Percentiles rank a stretch among this genome's conserved stretches.
phyloP scores from a whole-genome alignment of 2,113 vertebrate species.

The Vanacampus margaritifer region DNA sequence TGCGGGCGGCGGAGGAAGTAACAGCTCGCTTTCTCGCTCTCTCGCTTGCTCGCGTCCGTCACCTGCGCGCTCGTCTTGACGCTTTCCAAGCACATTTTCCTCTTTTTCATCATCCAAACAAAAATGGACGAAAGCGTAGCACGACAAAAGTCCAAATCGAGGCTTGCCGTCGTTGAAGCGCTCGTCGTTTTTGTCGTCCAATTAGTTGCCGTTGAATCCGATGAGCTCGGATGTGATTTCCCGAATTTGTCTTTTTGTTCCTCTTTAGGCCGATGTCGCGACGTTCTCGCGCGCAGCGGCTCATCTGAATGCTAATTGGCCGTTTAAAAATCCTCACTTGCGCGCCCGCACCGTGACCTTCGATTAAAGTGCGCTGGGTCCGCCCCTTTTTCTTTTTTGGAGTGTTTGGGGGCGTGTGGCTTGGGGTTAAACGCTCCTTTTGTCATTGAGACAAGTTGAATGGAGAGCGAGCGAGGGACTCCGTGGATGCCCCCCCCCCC shows the following conservation, averaged over 20 bases:
- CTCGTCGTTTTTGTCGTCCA: no score
- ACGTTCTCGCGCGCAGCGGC: not conserved
- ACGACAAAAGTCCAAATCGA: no score
- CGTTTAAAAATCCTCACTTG: not conserved
- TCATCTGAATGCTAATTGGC: constrained; percentile 1
- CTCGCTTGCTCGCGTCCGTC: constrained; percentile 67
- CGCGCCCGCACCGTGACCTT: not conserved
- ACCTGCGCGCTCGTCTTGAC: constrained; percentile 65
- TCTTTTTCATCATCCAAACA: no score
- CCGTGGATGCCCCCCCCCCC: no score
- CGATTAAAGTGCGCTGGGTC: not conserved
- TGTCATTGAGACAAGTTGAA: not conserved
- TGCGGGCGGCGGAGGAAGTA: no score
- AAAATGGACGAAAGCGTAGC: no score
- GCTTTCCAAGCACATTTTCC: not conserved
- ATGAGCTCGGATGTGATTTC: no score
- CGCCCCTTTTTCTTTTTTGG: not conserved
- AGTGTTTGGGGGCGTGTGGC: not conserved
- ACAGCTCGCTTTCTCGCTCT: no score
- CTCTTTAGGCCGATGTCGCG: no score
- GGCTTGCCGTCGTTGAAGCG: no score
- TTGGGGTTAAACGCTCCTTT: not conserved
- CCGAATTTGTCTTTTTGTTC: no score
- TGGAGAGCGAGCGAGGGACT: constrained; percentile 41
- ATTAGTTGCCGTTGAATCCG: no score